These are phyloP conservation scores for Thalassophryne amazonica DNA, from an alignment of 2,797 vertebrate species.

Conservation along the genomic window DNA sequence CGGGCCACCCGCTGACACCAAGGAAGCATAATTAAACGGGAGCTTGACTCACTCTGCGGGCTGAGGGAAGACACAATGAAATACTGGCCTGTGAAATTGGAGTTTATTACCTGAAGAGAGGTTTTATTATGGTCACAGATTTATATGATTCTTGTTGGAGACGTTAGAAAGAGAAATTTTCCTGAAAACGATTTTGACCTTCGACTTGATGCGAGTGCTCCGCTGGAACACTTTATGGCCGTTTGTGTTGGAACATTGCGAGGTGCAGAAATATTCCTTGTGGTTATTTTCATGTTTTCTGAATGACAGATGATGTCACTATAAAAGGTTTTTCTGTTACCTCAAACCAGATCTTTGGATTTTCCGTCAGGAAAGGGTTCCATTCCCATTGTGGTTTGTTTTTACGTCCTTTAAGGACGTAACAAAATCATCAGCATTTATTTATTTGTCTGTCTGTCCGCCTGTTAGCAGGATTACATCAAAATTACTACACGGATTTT, in stretches of 20 bases:
- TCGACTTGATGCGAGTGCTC: not conserved
- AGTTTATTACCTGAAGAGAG: not conserved
- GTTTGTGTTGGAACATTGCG: not conserved
- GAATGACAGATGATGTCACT: too few relatives aligned
- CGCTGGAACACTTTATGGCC: not conserved
- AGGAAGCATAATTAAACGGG: slow-evolving; percentile 60
- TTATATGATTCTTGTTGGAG: not conserved
- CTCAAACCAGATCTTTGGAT: too few relatives aligned
- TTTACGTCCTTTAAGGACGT: too few relatives aligned
- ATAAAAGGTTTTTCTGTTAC: too few relatives aligned
- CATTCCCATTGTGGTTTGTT: too few relatives aligned
- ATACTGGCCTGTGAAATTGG: slow-evolving; percentile 4
- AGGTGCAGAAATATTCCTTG: too few relatives aligned
- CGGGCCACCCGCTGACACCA: slow-evolving; percentile 36
- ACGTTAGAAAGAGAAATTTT: not conserved
- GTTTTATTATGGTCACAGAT: slow-evolving; percentile 15
- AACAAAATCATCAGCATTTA: too few relatives aligned
- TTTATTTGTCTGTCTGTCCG: too few relatives aligned
- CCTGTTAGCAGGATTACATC: too few relatives aligned
- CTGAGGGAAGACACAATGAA: slow-evolving; percentile 12
- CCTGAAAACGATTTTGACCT: not conserved
- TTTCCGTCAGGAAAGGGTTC: too few relatives aligned
- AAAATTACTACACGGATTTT: too few relatives aligned
- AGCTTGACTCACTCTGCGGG: slow-evolving; percentile 7
- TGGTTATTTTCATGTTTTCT: too few relatives aligned